Evolutionary conservation across 2,888 invertebrate species (phyloP).

Genomic region (Hofmannophila pseudospretella): DNA sequence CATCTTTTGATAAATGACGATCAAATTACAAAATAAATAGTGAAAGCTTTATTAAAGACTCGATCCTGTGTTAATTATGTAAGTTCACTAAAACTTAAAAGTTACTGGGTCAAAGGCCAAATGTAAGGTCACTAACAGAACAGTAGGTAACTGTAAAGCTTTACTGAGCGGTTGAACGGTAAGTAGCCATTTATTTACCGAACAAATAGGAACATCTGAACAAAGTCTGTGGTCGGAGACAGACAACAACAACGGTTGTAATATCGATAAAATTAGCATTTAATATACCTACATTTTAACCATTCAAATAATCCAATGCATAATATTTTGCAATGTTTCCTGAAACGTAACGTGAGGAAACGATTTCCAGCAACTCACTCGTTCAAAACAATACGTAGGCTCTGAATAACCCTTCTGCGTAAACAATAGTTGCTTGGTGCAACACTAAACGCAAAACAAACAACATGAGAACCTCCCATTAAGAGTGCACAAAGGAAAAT

Average conservation of each 20-base stretch:
- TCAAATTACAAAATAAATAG: constrained; percentile 1
- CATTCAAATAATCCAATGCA: neutral
- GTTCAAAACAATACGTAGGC: constrained; percentile 2
- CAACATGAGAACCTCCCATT: constrained; percentile 55
- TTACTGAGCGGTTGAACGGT: too few species aligned
- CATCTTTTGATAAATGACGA: constrained; percentile 26
- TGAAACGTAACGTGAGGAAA: neutral
- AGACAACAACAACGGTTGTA: too few species aligned
- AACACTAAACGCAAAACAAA: constrained; percentile 49
- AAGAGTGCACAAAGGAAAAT: constrained; percentile 62
- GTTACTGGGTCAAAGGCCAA: too few species aligned
- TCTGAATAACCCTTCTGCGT: constrained; percentile 19
- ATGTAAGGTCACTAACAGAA: too few species aligned
- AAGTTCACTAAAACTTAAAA: too few species aligned
- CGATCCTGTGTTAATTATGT: too few species aligned
- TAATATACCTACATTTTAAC: too few species aligned
- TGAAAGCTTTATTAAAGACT: neutral
- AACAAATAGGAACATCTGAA: too few species aligned
- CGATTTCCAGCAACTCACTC: constrained; percentile 2
- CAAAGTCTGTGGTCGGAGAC: too few species aligned
- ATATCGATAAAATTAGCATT: too few species aligned
- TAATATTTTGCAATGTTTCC: constrained; percentile 4
- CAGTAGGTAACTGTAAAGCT: too few species aligned
- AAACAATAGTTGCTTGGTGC: constrained; percentile 40
- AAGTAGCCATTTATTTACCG: too few species aligned